phyloP scores from a whole-genome alignment of 2,888 invertebrate species.

The Sympetrum striolatum region DNA sequence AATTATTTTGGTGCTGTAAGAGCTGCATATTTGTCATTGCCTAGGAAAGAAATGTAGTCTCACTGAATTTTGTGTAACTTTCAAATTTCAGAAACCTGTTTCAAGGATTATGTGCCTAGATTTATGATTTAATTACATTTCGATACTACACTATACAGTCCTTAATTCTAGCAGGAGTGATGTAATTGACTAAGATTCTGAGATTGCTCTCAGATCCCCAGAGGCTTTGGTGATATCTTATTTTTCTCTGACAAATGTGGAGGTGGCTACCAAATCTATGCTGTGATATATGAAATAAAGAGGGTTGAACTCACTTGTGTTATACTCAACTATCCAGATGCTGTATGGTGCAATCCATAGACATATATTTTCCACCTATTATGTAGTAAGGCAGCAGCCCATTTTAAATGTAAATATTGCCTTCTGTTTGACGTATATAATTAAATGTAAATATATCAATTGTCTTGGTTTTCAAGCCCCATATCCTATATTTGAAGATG shows the following conservation, averaged over 20 bases:
- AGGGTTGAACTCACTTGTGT: conserved; percentile 32
- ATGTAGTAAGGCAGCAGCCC: conserved; percentile 35
- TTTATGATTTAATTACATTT: not conserved
- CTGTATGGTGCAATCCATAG: conserved; percentile 40
- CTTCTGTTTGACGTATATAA: not conserved
- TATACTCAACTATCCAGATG: conserved; percentile 33
- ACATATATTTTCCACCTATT: conserved; percentile 39
- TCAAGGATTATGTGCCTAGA: not conserved
- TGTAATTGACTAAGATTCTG: not conserved
- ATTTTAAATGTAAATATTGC: conserved; percentile 8
- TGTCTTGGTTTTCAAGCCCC: conserved; percentile 18
- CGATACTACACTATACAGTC: not conserved
- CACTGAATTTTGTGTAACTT: not conserved
- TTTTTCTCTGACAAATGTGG: conserved; percentile 24
- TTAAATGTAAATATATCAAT: conserved; percentile 20
- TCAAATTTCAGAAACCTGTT: not conserved
- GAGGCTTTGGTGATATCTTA: conserved; percentile 39
- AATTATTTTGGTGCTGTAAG: not conserved
- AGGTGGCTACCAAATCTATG: conserved; percentile 43
- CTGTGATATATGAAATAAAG: conserved; percentile 37
- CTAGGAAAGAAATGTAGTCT: not conserved
- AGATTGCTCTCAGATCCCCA: not conserved
- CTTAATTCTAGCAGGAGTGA: not conserved
- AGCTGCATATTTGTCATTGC: not conserved
- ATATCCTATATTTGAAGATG: conserved; percentile 6